Conservation (phyloP, 2,113 vertebrate species). For the Prochilodus magdalenae region DNA sequence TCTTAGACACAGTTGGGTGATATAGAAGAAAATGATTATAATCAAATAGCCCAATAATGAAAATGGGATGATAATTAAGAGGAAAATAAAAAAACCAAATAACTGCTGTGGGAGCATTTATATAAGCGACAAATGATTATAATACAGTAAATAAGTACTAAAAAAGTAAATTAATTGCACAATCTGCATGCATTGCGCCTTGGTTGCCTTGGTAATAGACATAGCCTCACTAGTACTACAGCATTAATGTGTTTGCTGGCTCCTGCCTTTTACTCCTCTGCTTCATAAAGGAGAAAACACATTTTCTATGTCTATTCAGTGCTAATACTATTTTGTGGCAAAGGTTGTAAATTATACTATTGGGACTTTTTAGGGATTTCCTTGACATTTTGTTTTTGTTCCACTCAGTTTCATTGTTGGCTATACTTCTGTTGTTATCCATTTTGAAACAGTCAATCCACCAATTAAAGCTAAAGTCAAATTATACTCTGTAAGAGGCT, state of each 20-base stretch:
- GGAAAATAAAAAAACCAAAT: too few relatives aligned
- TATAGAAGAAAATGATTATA: too few relatives aligned
- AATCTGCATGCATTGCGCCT: too few relatives aligned
- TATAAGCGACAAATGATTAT: background rate
- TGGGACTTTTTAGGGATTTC: too few relatives aligned
- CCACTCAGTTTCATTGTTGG: background rate
- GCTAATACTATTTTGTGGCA: background rate
- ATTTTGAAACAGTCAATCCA: background rate
- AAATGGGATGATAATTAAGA: too few relatives aligned
- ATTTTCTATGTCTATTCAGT: background rate
- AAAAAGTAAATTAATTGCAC: background rate
- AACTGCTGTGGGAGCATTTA: too few relatives aligned
- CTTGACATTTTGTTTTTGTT: constrained; percentile 5
- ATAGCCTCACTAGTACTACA: background rate
- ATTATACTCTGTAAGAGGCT: background rate
- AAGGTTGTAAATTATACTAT: background rate
- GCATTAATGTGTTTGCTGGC: background rate
- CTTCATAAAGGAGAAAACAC: background rate
- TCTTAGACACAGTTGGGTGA: background rate
- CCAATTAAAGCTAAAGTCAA: background rate
- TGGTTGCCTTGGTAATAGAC: too few relatives aligned
- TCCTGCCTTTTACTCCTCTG: background rate
- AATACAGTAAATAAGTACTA: background rate
- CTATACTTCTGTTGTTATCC: background rate
- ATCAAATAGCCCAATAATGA: too few relatives aligned